Percentiles rank a stretch among this genome's conserved stretches.
phyloP scores from a whole-genome alignment of 2,797 vertebrate species.

The Sphenopsis melanotis region DNA sequence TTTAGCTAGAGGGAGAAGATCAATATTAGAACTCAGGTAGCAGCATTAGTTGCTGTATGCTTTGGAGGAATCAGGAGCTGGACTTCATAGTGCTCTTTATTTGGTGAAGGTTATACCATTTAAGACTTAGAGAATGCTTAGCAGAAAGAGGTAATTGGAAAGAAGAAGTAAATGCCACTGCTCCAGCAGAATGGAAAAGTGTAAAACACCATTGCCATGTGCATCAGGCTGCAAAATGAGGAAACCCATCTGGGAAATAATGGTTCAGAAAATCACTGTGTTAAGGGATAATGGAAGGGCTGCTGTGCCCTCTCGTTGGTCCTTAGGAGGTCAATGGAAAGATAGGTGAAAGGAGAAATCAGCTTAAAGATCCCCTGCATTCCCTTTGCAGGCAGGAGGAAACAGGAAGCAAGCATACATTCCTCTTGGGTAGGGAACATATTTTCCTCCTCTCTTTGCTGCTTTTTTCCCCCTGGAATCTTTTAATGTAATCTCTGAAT shows the following conservation, averaged over 20 bases:
- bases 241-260: not conserved
- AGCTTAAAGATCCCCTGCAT: fast-evolving
- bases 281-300: not conserved
- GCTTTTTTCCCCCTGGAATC: not conserved
- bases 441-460: not conserved
- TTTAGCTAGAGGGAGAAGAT: not conserved
- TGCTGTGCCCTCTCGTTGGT: not conserved
- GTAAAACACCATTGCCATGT: not conserved
- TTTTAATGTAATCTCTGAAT: not conserved
- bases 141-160: not conserved
- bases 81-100: not conserved
- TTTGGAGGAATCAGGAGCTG: not conserved
- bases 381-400: not conserved
- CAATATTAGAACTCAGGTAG: not conserved
- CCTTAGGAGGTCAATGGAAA: not conserved
- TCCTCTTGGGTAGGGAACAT: not conserved
- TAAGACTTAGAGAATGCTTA: not conserved
- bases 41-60: not conserved
- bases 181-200: not conserved
- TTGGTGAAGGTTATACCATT: not conserved
- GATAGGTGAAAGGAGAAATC: not conserved
- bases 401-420: not conserved
- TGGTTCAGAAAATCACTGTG: not conserved
- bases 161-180: not conserved
- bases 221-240: not conserved